phyloP scores from a whole-genome alignment of 2,113 vertebrate genomes.

The Maccullochella peelii region DNA sequence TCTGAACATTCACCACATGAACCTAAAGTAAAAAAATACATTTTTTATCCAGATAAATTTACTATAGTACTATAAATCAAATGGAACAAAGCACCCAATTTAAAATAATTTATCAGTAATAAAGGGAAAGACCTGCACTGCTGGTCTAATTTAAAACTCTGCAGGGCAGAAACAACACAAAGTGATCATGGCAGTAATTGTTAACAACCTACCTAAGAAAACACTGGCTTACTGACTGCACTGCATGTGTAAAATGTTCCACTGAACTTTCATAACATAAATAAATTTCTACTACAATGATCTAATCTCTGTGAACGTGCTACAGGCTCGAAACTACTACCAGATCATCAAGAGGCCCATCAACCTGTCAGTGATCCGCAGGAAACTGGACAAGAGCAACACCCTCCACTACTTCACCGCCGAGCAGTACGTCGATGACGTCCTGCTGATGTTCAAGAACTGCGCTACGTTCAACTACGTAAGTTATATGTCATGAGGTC shows the following conservation, averaged over 20 bases:
- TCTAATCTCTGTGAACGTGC: constrained; percentile 34
- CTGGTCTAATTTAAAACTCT: neutral
- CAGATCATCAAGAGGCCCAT: constrained; percentile 96
- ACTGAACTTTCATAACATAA: neutral
- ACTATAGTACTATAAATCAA: neutral
- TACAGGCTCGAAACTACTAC: constrained; percentile 93
- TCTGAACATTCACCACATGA: too few species aligned
- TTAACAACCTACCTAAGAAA: constrained; percentile 11
- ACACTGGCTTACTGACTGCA: neutral
- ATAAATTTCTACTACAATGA: neutral
- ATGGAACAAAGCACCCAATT: neutral
- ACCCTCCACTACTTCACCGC: constrained; percentile 89
- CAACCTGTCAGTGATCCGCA: constrained; percentile 90
- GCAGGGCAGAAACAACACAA: neutral
- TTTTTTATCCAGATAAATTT: neutral
- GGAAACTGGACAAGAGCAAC: constrained; percentile 88
- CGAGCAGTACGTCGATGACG: constrained; percentile 91
- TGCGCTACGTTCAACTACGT: constrained; percentile 96
- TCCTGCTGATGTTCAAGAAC: constrained; percentile 95
- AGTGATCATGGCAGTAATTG: neutral
- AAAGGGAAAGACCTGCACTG: neutral
- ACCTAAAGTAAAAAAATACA: too few species aligned
- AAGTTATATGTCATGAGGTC: constrained; percentile 63
- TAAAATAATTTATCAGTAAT: neutral
- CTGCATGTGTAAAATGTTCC: constrained; percentile 10